These are phyloP conservation scores for Natator depressus DNA, from an alignment of 2,113 vertebrate genomes.

Conservation along the genomic window DNA sequence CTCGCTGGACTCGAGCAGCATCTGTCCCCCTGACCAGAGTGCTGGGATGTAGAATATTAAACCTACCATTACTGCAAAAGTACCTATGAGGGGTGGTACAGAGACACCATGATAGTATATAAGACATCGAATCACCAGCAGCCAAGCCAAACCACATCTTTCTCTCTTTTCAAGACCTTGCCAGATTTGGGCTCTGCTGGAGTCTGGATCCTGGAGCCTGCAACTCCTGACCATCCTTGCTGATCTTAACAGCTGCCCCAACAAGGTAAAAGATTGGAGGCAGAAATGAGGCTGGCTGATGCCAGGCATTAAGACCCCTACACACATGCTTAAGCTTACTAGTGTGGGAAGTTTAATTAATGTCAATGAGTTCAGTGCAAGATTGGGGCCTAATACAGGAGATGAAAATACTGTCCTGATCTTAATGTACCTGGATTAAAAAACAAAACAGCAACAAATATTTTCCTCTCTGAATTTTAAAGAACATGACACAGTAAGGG, in stretches of 20 bases:
- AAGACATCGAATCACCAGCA: neutral
- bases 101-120: fast-evolving
- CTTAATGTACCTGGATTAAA: neutral
- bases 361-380: constrained; percentile 1
- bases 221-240: neutral
- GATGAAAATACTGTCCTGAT: neutral
- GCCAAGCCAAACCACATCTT: neutral
- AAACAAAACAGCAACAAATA: neutral
- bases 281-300: neutral
- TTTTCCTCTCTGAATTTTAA: neutral
- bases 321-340: constrained; percentile 27
- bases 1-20: neutral
- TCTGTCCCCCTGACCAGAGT: neutral
- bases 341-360: constrained; percentile 13
- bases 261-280: neutral
- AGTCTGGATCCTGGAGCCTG: neutral
- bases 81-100: fast-evolving
- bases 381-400: neutral
- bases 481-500: neutral
- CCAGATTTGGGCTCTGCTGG: neutral
- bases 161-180: neutral
- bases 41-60: fast-evolving
- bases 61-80: neutral
- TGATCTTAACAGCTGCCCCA: neutral
- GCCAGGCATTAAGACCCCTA: neutral